Percentiles rank a stretch among this genome's conserved stretches.
These are phyloP conservation scores for Lordiphosa mommai DNA, from an alignment of 1,140 invertebrate species.

Conservation along the genomic window DNA sequence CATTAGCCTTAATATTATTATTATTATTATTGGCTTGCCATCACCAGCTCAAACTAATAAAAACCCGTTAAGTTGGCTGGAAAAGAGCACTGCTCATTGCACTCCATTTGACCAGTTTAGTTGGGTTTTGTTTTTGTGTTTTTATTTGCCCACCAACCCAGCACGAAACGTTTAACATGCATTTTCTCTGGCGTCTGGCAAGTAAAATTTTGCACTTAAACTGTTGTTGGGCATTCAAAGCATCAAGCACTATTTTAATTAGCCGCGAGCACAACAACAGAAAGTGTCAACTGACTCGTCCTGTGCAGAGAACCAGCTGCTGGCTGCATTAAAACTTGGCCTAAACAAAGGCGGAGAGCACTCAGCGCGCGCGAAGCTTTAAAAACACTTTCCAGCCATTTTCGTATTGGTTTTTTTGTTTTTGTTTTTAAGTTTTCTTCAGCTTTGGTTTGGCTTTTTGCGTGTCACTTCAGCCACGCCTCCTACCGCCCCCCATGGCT, in stretches of 20 bases:
- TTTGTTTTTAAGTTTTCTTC: slow-evolving; percentile 13
- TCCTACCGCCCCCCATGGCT: too few species aligned
- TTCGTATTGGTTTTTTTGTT: slow-evolving; percentile 1
- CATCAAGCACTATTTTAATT: slow-evolving; percentile 55
- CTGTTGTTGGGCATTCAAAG: slow-evolving; percentile 30
- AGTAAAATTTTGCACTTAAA: slow-evolving; percentile 35
- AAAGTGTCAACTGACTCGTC: not conserved
- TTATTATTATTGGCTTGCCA: too few species aligned
- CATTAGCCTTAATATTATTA: too few species aligned
- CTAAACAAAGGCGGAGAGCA: slow-evolving; percentile 40
- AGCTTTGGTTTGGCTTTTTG: slow-evolving; percentile 17
- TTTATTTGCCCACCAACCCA: too few species aligned
- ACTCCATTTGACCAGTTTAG: too few species aligned
- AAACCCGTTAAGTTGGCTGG: too few species aligned
- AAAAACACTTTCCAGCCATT: too few species aligned
- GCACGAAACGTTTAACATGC: slow-evolving; percentile 8
- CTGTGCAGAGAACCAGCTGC: slow-evolving; percentile 25
- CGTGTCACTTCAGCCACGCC: slow-evolving; percentile 20
- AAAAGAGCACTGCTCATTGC: too few species aligned
- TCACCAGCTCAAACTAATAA: too few species aligned
- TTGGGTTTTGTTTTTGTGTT: too few species aligned
- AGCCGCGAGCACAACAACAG: slow-evolving; percentile 13
- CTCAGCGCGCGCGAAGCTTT: slow-evolving; percentile 10
- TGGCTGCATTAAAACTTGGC: slow-evolving; percentile 40
- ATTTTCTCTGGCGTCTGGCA: slow-evolving; percentile 12